A percentile compares a stretch with the other conserved stretches of the same genome.
These are phyloP conservation scores for Limenitis camilla DNA, from an alignment of 2,888 invertebrate genomes.

Conservation along the genomic window DNA sequence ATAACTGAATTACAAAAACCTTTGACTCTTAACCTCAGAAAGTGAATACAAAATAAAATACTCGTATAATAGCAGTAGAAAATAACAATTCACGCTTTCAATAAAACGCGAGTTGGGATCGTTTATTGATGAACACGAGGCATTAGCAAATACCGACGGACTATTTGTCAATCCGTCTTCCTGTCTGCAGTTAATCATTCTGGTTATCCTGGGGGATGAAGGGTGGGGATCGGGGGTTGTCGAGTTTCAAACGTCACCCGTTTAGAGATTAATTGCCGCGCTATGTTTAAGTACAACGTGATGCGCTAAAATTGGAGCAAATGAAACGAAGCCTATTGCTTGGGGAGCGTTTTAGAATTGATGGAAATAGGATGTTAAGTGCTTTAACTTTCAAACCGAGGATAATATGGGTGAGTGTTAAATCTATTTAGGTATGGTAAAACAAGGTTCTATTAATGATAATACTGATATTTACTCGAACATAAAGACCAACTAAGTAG, in stretches of 20 bases:
- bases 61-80: too few species aligned
- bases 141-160: constrained; percentile 73
- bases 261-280: constrained; percentile 67
- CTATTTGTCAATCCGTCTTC: constrained; percentile 74
- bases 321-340: constrained; percentile 22
- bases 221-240: constrained; percentile 31
- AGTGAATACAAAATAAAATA: neutral
- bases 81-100: constrained; percentile 17
- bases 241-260: constrained; percentile 51
- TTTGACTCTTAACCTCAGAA: too few species aligned
- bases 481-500: too few species aligned
- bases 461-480: too few species aligned
- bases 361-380: neutral
- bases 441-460: too few species aligned
- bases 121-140: constrained; percentile 65
- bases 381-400: neutral
- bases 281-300: constrained; percentile 45
- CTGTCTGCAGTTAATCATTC: constrained; percentile 71
- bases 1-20: too few species aligned
- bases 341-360: neutral
- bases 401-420: too few species aligned
- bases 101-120: constrained; percentile 35
- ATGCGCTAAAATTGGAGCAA: constrained; percentile 53
- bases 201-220: constrained; percentile 45
- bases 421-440: too few species aligned